A percentile compares a stretch with the other conserved stretches of the same genome.
These are phyloP conservation scores for Calameuta pallipes DNA, from an alignment of 2,888 invertebrate species.

Conservation along the genomic window DNA sequence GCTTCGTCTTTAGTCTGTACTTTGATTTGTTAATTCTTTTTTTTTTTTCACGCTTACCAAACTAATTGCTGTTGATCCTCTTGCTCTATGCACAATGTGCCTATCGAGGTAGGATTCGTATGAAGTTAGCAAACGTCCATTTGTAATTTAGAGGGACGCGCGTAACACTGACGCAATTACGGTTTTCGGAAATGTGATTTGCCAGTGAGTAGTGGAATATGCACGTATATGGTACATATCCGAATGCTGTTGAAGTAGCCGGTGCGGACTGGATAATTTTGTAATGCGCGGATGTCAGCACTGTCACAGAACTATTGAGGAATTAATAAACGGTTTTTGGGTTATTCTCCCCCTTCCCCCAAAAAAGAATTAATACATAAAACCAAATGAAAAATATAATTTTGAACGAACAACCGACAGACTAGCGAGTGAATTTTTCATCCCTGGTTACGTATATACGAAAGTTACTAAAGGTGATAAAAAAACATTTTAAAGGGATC, in stretches of 20 bases:
- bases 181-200: constrained; percentile 51
- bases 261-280: constrained; percentile 40
- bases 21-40: too few species aligned
- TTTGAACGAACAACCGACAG: not conserved
- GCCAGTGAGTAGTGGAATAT: constrained; percentile 20
- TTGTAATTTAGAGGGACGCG: constrained; percentile 55
- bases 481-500: not conserved
- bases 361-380: not conserved
- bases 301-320: not conserved
- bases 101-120: not conserved
- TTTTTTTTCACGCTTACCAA: not conserved
- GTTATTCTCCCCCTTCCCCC: not conserved
- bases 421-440: not conserved
- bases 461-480: not conserved
- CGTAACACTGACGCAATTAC: constrained; percentile 53
- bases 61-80: not conserved
- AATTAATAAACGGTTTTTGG: not conserved
- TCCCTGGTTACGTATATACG: not conserved
- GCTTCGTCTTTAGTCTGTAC: not conserved
- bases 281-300: constrained; percentile 37
- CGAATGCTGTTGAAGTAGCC: not conserved
- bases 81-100: not conserved
- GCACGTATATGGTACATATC: not conserved
- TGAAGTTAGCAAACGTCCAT: constrained; percentile 49
- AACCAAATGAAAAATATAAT: not conserved